Evolutionary conservation across 2,888 invertebrate genomes (phyloP), one percentile per base, ranked within the genome.

Genomic region (Eulithis testata): DNA sequence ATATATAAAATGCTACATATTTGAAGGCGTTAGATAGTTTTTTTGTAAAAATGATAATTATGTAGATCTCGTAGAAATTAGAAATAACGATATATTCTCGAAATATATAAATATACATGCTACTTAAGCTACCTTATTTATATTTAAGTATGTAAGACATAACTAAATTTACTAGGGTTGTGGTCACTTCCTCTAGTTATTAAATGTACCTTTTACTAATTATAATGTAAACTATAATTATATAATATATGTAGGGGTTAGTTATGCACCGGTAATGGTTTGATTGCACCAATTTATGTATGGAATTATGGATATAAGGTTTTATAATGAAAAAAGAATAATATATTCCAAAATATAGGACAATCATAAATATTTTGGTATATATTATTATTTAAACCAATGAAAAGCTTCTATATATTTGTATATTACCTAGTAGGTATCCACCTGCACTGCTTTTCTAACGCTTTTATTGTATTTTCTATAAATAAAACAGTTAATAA

Each of bases 361-460:
- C 8, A 21, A 21, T 21, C 8, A 8, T 8, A 8, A 7, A 9
- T 27, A 14, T 14, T 62, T 58, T 68, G 73, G 51, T 67, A 72
- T 68, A 66, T 65, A 74, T 78, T 78, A 79, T 79, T 79, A 52
- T 31, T 80, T 77, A 76, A 81, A 74, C 76, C 72, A 70, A 69
- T 73, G 62, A 72, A 55, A 69, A 70, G 78, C 80, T 73, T 82
- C 82, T 63, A 78, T 75, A 40, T 40, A 40, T 40, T 40, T 40
- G 40, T 40, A 40, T 40, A 40, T 40, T 6, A 40, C 40, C 40
- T 70, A 73, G 75, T 71, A 21, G 21, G 21, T n/a, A n/a, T 21
- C 21, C 21, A 21, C 21, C 21, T 21, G 78, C 77, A 78, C 77
- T 80, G 88, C 88, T 90, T 88, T 49, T 69, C 73, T 85, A 87